Evolutionary conservation across 2,797 vertebrate genomes (phyloP).

Genomic region (Sarcophilus harrisii): DNA sequence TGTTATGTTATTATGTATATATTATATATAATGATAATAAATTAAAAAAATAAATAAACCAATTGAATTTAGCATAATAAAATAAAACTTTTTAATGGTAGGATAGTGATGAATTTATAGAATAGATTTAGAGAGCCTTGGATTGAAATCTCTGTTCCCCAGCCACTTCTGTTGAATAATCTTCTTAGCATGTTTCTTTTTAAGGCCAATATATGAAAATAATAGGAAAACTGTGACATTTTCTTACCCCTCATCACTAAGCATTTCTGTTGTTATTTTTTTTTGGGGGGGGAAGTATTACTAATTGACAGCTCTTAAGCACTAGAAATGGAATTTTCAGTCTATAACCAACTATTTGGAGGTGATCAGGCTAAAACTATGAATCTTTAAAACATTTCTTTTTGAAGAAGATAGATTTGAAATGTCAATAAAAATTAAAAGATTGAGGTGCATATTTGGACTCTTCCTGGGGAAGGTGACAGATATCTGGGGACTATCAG

Average conservation of each 20-base stretch:
- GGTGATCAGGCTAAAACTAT: not conserved
- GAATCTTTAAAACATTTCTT: slow-evolving; percentile 28
- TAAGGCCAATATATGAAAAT: not conserved
- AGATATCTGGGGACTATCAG: not conserved
- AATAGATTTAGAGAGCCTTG: not conserved
- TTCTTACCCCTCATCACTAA: not conserved
- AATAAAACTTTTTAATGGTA: not conserved
- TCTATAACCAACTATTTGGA: not conserved
- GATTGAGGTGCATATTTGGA: not conserved
- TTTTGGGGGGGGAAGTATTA: not conserved
- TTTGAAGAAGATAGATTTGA: not conserved
- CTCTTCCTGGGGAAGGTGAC: not conserved
- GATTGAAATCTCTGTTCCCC: not conserved
- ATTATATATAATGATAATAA: no score
- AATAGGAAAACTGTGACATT: not conserved
- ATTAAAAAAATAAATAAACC: not conserved
- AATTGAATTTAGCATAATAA: not conserved
- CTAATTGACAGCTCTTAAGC: not conserved
- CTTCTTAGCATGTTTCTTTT: not conserved
- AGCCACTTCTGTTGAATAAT: not conserved
- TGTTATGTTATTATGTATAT: no score
- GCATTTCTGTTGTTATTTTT: not conserved
- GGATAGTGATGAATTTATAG: not conserved
- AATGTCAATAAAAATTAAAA: not conserved
- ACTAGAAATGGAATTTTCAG: slow-evolving; percentile 13